These are phyloP conservation scores for Drosophila pachea DNA, from an alignment of 1,140 invertebrate genomes.

Conservation along the genomic window DNA sequence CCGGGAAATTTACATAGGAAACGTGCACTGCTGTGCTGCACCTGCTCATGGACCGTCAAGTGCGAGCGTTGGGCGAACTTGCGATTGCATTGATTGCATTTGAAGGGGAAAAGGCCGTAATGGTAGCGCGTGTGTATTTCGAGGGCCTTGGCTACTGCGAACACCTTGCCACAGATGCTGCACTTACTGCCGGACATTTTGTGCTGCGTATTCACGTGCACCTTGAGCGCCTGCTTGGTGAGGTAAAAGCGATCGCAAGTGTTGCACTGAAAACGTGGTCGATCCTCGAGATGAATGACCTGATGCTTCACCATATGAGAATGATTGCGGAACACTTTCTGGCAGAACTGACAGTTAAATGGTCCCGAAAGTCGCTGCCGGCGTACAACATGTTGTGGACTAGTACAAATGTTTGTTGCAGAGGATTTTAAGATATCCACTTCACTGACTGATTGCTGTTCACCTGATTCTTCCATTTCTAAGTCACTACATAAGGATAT, in stretches of 20 bases:
- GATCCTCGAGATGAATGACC: slow-evolving; percentile 43
- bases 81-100: slow-evolving; percentile 87
- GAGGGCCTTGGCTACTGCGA: slow-evolving; percentile 79
- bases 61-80: slow-evolving; percentile 85
- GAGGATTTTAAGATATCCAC: neutral
- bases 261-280: slow-evolving; percentile 43
- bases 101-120: slow-evolving; percentile 83
- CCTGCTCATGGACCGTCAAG: slow-evolving; percentile 51
- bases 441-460: neutral
- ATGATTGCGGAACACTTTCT: slow-evolving; percentile 46
- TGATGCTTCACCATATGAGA: slow-evolving; percentile 57
- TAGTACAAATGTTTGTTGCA: neutral
- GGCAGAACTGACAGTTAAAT: slow-evolving; percentile 43
- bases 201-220: slow-evolving; percentile 49
- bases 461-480: neutral
- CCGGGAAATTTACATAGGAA: slow-evolving; percentile 46
- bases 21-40: slow-evolving; percentile 49
- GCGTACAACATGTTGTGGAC: slow-evolving; percentile 6
- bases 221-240: slow-evolving; percentile 50
- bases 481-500: neutral
- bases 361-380: slow-evolving; percentile 19
- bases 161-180: slow-evolving; percentile 79
- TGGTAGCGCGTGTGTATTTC: slow-evolving; percentile 84
- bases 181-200: slow-evolving; percentile 53
- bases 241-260: slow-evolving; percentile 47